phyloP scores from a whole-genome alignment of 1,140 invertebrate genomes.

The Rhyzopertha dominica region DNA sequence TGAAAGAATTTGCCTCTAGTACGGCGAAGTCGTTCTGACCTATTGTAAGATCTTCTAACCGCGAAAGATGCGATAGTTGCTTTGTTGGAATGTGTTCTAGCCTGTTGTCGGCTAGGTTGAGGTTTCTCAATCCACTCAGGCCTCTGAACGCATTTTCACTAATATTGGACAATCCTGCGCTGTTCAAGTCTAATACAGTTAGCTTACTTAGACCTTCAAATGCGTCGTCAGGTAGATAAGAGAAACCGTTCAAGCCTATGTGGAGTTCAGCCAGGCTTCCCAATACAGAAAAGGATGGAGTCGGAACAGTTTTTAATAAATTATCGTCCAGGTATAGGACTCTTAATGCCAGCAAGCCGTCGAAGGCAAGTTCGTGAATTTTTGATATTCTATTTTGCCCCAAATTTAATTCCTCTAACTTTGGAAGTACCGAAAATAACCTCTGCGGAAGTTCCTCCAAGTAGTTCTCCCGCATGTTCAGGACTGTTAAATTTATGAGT shows the following conservation, averaged over 20 bases:
- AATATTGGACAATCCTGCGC: constrained; percentile 72
- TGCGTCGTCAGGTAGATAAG: constrained; percentile 63
- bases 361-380: constrained; percentile 73
- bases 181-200: constrained; percentile 70
- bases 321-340: constrained; percentile 83
- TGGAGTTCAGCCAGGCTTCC: constrained; percentile 75
- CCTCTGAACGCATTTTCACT: constrained; percentile 70
- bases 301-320: constrained; percentile 69
- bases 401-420: constrained; percentile 79
- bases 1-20: constrained; percentile 66
- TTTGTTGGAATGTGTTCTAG: constrained; percentile 68
- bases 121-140: constrained; percentile 62
- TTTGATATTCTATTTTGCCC: constrained; percentile 79
- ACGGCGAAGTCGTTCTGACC: constrained; percentile 75
- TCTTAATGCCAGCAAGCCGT: constrained; percentile 66
- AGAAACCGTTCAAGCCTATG: constrained; percentile 76
- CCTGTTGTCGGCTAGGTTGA: constrained; percentile 76
- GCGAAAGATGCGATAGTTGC: constrained; percentile 62
- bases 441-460: constrained; percentile 70
- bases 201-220: constrained; percentile 71
- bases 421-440: constrained; percentile 67
- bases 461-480: constrained; percentile 78
- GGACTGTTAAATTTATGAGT: constrained; percentile 67
- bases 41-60: constrained; percentile 72
- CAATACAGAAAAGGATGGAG: constrained; percentile 62